Base-by-base conservation (phyloP, 2,888 invertebrate species). In the Pseudeuparius sepicola region DNA sequence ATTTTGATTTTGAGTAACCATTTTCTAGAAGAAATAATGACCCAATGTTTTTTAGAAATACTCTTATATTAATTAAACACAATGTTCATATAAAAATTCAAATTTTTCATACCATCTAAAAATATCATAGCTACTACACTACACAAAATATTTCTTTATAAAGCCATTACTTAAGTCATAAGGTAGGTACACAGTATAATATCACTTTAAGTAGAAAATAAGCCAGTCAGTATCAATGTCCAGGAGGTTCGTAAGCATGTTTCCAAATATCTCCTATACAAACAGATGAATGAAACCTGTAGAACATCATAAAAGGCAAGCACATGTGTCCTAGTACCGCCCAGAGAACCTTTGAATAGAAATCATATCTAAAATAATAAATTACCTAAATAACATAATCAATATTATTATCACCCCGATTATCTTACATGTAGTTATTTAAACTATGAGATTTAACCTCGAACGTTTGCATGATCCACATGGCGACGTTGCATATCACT, bases 211-310 rank as follows among this genome's bases (percentile, higher is more conserved):
- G n/a, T n/a, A n/a, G n/a, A n/a, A n/a, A n/a, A n/a, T n/a, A n/a
- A n/a, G n/a, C n/a, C n/a, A n/a, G n/a, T n/a, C n/a, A n/a, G n/a
- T n/a, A n/a, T 35, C 40, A 50, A 32, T 50, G 50, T 5, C 49
- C 48, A 17, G 51, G 42, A 2, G 73, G 71, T 50, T 76, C 73
- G 48, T 80, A 83, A 0, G 81, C 80, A 14, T 75, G 74, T 51
- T 77, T 75, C 83, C 83, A 84, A 47, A 84, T 80, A 56, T 82
- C 81, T 7, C 78, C 78, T 27, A 84, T 68, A 51, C 82, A 83
- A 0, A 81, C 82, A n/a, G 80, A 76, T 1, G 80, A 78, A 52
- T 83, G 82, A 55, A 83, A 83, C 24, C 82, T 65, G 52, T 80
- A 84, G 60, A 83, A 83, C 70, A 83, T 78, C 38, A 78, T 80